Evolutionary conservation across 2,888 invertebrate species (phyloP).

Genomic region (Apotomis betuletana): DNA sequence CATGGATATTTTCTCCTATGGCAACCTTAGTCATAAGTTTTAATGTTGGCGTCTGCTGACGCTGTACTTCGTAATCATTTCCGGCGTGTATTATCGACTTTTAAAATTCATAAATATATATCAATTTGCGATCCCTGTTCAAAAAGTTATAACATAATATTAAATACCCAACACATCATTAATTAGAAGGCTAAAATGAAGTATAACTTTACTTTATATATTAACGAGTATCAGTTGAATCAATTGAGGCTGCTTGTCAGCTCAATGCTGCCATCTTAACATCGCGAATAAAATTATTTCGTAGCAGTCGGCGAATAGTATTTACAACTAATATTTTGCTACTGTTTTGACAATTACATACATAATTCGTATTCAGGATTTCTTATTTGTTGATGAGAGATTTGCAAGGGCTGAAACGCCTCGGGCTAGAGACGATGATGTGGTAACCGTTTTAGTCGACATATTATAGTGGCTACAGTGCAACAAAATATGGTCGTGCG

Average conservation of each 20-base stretch:
- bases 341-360: constrained; percentile 75
- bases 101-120: no score
- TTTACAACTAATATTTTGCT: constrained; percentile 80
- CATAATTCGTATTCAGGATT: constrained; percentile 48
- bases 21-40: constrained; percentile 39
- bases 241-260: constrained; percentile 37
- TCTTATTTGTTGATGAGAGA: constrained; percentile 50
- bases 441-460: constrained; percentile 70
- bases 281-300: constrained; percentile 68
- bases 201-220: neutral
- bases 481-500: constrained; percentile 80
- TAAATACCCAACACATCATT: no score
- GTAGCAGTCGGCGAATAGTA: constrained; percentile 80
- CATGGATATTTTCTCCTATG: constrained; percentile 10
- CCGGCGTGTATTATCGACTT: constrained; percentile 51
- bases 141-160: neutral
- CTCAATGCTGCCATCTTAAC: constrained; percentile 68
- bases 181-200: neutral
- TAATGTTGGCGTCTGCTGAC: constrained; percentile 77
- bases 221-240: neutral
- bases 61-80: constrained; percentile 64
- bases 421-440: constrained; percentile 59
- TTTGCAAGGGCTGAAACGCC: constrained; percentile 48
- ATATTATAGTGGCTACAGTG: constrained; percentile 54
- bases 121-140: no score